phyloP scores from a whole-genome alignment of 2,888 invertebrate genomes.

The Orthosia gothica region DNA sequence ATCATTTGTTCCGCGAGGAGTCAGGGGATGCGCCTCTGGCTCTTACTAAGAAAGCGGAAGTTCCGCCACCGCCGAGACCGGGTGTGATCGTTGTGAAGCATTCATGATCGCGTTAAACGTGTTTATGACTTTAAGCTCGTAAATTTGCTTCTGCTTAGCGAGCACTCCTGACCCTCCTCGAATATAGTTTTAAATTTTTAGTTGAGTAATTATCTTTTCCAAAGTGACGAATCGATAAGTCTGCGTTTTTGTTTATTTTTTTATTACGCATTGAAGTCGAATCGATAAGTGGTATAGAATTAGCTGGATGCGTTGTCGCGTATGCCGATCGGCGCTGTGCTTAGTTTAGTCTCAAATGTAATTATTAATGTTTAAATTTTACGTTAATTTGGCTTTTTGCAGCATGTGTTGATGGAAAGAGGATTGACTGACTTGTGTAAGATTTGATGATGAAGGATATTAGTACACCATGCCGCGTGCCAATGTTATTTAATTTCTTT shows the following conservation, averaged over 20 bases:
- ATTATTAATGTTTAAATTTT: conserved; percentile 80
- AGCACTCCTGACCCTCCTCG: conserved; percentile 87
- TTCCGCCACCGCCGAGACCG: conserved; percentile 94
- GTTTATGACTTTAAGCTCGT: conserved; percentile 76
- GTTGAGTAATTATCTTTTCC: conserved; percentile 89
- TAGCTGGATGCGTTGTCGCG: conserved; percentile 82
- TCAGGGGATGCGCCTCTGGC: conserved; percentile 92
- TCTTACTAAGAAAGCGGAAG: conserved; percentile 89
- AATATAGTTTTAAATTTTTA: conserved; percentile 89
- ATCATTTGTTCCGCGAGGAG: conserved; percentile 97
- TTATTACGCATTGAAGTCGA: conserved; percentile 82
- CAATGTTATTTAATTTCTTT: conserved; percentile 78
- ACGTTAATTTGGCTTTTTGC: conserved; percentile 79
- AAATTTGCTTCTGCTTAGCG: conserved; percentile 80
- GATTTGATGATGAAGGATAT: conserved; percentile 78
- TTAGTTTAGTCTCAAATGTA: conserved; percentile 89
- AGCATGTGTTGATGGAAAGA: conserved; percentile 78
- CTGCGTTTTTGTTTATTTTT: conserved; percentile 87
- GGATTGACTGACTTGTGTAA: conserved; percentile 87
- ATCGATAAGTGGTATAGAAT: conserved; percentile 78
- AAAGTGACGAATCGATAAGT: conserved; percentile 91
- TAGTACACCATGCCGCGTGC: conserved; percentile 84
- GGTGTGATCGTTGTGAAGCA: conserved; percentile 98
- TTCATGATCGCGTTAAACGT: conserved; percentile 92
- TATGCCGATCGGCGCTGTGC: conserved; percentile 86